Conservation (phyloP, 2,113 vertebrate genomes). For the Anarrhichthys ocellatus region DNA sequence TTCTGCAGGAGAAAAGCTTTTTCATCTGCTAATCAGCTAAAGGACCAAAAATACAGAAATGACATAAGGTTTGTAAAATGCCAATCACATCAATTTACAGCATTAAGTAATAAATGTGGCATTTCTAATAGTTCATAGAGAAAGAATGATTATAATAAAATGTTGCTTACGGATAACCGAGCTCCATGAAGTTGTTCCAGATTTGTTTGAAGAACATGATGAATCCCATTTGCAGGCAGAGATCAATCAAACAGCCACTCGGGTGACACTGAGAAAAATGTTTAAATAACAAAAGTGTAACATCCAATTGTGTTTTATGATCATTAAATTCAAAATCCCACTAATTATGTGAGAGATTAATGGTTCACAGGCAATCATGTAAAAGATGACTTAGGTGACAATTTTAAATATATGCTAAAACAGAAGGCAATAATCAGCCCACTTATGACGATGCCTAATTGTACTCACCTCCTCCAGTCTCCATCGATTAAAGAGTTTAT, state of each 20-base stretch:
- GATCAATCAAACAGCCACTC: constrained; percentile 97
- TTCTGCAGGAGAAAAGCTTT: constrained; percentile 40
- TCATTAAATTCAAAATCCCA: constrained; percentile 43
- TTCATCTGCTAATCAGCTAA: constrained; percentile 55
- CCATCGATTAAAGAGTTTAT: constrained; percentile 98
- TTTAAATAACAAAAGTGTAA: constrained; percentile 16
- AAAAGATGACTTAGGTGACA: constrained; percentile 36
- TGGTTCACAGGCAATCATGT: constrained; percentile 37
- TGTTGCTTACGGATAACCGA: constrained; percentile 93
- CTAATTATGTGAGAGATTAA: constrained; percentile 52
- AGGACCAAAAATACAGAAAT: constrained; percentile 27
- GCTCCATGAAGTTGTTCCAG: constrained; percentile 99
- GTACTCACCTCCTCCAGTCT: constrained; percentile 95
- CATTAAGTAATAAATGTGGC: not conserved
- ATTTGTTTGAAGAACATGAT: constrained; percentile 99
- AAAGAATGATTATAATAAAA: constrained; percentile 18
- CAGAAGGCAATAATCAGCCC: constrained; percentile 33
- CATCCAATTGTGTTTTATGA: constrained; percentile 44
- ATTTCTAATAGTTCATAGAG: constrained; percentile 19
- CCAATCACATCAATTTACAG: constrained; percentile 24
- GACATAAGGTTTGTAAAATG: constrained; percentile 19
- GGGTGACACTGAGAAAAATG: constrained; percentile 91
- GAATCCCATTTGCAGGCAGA: constrained; percentile 99
- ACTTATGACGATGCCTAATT: constrained; percentile 36
- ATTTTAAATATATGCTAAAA: constrained; percentile 39